Conservation (phyloP, 2,113 vertebrate genomes). For the Coturnix japonica region DNA sequence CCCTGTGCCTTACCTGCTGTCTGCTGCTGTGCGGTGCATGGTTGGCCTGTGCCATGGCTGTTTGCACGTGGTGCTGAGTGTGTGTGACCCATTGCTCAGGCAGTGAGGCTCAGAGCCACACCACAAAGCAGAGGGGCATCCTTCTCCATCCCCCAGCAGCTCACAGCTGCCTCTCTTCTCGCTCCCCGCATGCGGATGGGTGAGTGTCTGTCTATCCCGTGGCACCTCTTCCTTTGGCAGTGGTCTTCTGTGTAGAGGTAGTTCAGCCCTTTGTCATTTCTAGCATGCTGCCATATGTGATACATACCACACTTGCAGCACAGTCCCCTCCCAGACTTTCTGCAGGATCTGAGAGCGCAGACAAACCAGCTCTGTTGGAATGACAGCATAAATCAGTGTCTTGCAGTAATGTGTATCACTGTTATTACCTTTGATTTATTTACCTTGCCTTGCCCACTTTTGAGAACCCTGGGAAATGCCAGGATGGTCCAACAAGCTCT, state of each 20-base stretch:
- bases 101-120: background rate
- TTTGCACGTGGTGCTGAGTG: rapidly evolving
- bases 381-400: background rate
- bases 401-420: background rate
- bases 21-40: no score
- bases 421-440: background rate
- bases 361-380: background rate
- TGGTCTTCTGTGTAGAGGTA: background rate
- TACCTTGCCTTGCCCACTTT: background rate
- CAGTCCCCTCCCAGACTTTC: background rate
- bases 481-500: no score
- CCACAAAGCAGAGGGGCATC: background rate
- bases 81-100: background rate
- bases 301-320: rapidly evolving
- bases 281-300: rapidly evolving
- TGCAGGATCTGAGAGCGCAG: background rate
- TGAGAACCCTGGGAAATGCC: background rate
- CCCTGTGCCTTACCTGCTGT: background rate
- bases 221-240: background rate
- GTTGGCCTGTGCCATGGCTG: background rate
- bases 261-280: background rate
- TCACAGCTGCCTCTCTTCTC: rapidly evolving
- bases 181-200: background rate
- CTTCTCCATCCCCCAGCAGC: background rate
- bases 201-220: background rate